Evolutionary conservation across 2,888 invertebrate species (phyloP).

Genomic region (Nomada flava): DNA sequence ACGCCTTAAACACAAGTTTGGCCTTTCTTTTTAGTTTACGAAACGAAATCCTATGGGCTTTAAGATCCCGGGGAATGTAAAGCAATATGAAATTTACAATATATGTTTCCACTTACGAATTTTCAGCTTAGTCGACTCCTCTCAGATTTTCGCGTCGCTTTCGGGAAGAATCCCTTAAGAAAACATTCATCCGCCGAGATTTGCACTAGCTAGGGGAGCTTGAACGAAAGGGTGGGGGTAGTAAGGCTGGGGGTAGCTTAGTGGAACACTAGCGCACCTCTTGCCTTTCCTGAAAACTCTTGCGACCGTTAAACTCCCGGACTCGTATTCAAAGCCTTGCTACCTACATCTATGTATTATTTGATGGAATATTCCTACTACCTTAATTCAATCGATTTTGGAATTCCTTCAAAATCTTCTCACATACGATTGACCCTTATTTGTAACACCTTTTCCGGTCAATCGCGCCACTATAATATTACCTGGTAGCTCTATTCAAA

Average conservation of each 20-base stretch:
- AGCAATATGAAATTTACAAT: constrained; percentile 23
- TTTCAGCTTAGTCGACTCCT: constrained; percentile 68
- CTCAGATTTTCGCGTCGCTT: constrained; percentile 76
- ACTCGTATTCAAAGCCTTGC: neutral
- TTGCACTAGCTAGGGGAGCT: constrained; percentile 82
- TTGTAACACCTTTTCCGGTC: neutral
- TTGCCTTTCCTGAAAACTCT: constrained; percentile 59
- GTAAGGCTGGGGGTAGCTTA: constrained; percentile 76
- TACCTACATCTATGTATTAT: neutral
- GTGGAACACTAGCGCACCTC: constrained; percentile 68
- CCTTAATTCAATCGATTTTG: neutral
- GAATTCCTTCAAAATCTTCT: neutral
- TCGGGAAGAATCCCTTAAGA: constrained; percentile 81
- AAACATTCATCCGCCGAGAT: constrained; percentile 83
- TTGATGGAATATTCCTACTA: neutral
- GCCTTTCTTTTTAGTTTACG: constrained; percentile 72
- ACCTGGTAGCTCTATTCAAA: neutral
- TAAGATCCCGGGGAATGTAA: neutral
- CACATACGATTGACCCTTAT: too few relatives aligned
- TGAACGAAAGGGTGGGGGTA: constrained; percentile 76
- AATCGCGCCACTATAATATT: neutral
- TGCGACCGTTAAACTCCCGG: constrained; percentile 48
- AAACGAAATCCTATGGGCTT: constrained; percentile 37
- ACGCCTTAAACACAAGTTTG: constrained; percentile 79
- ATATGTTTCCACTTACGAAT: constrained; percentile 74